These are phyloP conservation scores for Mimachlamys varia DNA, from an alignment of 2,888 invertebrate species.

Conservation along the genomic window DNA sequence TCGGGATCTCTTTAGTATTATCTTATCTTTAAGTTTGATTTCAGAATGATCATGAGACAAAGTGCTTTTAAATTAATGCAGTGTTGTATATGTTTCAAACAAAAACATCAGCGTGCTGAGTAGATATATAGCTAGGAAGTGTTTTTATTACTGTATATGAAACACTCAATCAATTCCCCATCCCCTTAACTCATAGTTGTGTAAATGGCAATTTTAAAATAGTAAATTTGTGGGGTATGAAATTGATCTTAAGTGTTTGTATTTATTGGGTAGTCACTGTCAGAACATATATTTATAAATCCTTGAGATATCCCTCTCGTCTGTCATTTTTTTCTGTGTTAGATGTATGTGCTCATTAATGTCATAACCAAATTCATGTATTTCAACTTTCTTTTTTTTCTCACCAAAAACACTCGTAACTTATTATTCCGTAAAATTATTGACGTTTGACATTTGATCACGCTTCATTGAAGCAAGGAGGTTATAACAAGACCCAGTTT, in stretches of 20 bases:
- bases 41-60: no score
- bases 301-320: background rate
- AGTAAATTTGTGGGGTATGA: background rate
- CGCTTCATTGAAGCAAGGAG: background rate
- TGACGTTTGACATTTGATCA: background rate
- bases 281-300: background rate
- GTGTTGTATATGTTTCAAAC: no score
- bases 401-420: background rate
- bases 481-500: background rate
- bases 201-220: background rate
- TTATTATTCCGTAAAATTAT: background rate
- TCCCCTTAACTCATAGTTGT: background rate
- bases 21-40: no score
- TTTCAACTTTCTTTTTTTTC: background rate
- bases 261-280: background rate
- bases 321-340: background rate
- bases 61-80: no score
- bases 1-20: no score
- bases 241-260: background rate
- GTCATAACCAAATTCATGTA: background rate
- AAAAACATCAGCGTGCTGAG: no score
- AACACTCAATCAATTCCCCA: no score
- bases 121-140: no score
- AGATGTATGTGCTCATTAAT: background rate
- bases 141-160: no score